Percentiles rank a stretch among this genome's conserved stretches.
Conservation (phyloP, 2,888 invertebrate genomes). For the Lycocerus yunnanus region DNA sequence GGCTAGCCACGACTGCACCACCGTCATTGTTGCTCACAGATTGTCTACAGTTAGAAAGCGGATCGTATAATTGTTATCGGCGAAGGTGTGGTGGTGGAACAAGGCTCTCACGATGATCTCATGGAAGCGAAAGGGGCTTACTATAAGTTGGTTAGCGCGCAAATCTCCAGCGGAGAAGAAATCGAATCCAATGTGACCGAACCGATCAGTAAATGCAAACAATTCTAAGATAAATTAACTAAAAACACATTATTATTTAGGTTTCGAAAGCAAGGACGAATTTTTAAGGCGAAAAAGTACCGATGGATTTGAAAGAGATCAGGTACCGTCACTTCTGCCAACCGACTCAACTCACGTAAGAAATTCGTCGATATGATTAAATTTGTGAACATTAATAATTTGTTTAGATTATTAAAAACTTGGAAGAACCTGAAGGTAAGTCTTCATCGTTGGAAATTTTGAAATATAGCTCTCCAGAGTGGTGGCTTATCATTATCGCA, state of each 20-base stretch:
- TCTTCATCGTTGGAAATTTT: conserved; percentile 48
- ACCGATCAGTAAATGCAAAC: not conserved
- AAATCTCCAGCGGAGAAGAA: conserved; percentile 50
- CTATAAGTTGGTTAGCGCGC: conserved; percentile 71
- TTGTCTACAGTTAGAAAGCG: conserved; percentile 75
- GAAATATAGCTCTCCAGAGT: conserved; percentile 68
- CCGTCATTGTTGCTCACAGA: conserved; percentile 79
- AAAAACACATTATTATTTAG: not conserved
- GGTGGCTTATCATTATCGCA: conserved; percentile 66
- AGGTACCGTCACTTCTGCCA: not conserved
- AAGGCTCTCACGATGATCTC: conserved; percentile 71
- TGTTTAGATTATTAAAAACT: not conserved
- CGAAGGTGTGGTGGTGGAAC: conserved; percentile 69
- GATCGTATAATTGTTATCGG: conserved; percentile 75
- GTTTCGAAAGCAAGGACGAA: not conserved
- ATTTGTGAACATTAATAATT: not conserved
- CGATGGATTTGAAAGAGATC: not conserved
- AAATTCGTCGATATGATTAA: not conserved
- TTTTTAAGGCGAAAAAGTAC: not conserved
- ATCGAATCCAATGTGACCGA: not conserved
- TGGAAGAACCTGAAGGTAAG: not conserved
- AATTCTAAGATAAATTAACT: not conserved
- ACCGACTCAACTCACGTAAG: not conserved
- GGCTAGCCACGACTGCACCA: conserved; percentile 76
- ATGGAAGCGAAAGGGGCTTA: conserved; percentile 71